Percentiles rank a stretch among this genome's conserved stretches.
Evolutionary conservation across 2,888 invertebrate genomes (phyloP).

Genomic region (Adineta ricciae): DNA sequence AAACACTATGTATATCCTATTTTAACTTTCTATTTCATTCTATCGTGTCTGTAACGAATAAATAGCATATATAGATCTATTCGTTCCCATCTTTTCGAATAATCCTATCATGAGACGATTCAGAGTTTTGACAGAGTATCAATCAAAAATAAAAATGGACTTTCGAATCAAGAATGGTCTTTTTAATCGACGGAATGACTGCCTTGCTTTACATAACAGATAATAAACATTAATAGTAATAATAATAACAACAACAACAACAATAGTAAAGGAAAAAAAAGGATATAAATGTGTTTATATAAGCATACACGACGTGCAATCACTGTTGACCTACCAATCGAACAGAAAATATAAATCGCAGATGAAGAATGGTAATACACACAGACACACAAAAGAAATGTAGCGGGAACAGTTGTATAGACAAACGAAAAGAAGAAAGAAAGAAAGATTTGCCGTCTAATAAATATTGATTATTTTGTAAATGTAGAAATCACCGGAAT

Average conservation of each 20-base stretch:
- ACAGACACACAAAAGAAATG: neutral
- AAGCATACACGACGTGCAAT: neutral
- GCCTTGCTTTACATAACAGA: neutral
- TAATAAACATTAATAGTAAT: neutral
- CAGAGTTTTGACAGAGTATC: too few relatives aligned
- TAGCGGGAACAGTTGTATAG: neutral
- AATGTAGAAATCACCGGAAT: neutral
- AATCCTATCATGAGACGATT: too few relatives aligned
- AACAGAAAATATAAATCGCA: neutral
- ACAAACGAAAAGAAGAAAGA: neutral
- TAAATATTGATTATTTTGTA: neutral
- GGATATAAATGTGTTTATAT: neutral
- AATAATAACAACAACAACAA: neutral
- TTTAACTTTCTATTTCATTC: neutral
- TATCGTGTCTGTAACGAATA: neutral
- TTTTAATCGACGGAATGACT: constrained; percentile 4
- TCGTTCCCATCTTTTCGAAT: too few relatives aligned
- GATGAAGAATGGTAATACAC: neutral
- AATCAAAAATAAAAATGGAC: too few relatives aligned
- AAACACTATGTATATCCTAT: neutral
- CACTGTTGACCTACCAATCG: neutral
- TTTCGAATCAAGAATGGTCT: too few relatives aligned
- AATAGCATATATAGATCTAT: neutral
- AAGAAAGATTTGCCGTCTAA: neutral
- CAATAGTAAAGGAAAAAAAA: neutral